Percentiles rank a stretch among this genome's conserved stretches.
Evolutionary conservation across 2,888 invertebrate genomes (phyloP).

Genomic region (Aphidius colemani): DNA sequence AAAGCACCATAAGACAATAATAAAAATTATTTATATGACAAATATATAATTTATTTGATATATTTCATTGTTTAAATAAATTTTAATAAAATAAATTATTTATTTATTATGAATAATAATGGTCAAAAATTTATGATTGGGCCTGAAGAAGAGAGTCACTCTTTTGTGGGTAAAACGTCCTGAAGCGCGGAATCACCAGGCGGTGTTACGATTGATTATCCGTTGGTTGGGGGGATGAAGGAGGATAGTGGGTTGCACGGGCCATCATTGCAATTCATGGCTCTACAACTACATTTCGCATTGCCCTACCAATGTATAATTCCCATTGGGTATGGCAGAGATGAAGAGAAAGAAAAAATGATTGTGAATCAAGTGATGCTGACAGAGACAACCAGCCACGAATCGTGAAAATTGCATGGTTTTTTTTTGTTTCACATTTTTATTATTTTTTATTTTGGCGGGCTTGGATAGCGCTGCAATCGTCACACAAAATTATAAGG

Average conservation of each 20-base stretch:
- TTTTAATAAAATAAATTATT: neutral
- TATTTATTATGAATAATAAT: neutral
- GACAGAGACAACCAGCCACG: too few species aligned
- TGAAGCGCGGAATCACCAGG: slow-evolving; percentile 48
- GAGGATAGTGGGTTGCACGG: slow-evolving; percentile 45
- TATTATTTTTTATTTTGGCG: slow-evolving; percentile 47
- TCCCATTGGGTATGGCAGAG: slow-evolving; percentile 46
- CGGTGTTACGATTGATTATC: slow-evolving; percentile 61
- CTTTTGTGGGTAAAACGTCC: slow-evolving; percentile 28
- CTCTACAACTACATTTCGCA: slow-evolving; percentile 52
- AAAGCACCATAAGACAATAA: neutral
- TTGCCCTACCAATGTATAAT: slow-evolving; percentile 56
- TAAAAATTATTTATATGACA: neutral
- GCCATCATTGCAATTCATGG: slow-evolving; percentile 60
- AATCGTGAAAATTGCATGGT: slow-evolving; percentile 51
- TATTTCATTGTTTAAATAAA: too few species aligned
- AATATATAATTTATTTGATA: neutral
- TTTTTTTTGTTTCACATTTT: slow-evolving; percentile 23
- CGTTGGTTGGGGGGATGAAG: slow-evolving; percentile 48
- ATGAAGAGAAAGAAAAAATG: slow-evolving; percentile 30
- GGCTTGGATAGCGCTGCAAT: slow-evolving; percentile 53
- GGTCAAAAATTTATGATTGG: slow-evolving; percentile 14
- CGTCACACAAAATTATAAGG: slow-evolving; percentile 32
- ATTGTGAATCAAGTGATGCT: too few species aligned
- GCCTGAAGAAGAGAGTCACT: neutral